Evolutionary conservation across 2,888 invertebrate species (phyloP).

Genomic region (Epirrhoe alternata): DNA sequence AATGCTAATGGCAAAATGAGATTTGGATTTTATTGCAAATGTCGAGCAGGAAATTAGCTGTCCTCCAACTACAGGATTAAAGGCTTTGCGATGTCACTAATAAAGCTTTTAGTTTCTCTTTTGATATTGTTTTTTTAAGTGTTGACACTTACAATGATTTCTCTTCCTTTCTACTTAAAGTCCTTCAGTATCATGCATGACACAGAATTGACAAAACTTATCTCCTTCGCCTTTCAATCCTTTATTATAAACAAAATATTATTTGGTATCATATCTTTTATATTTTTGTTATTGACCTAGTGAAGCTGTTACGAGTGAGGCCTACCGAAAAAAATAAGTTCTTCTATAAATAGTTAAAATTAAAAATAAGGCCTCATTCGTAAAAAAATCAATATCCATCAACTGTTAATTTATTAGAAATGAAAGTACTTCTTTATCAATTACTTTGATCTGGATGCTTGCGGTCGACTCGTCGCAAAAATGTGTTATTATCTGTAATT

Average conservation of each 20-base stretch:
- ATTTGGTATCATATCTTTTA: no score
- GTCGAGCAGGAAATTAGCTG: conserved; percentile 27
- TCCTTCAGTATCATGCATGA: background rate
- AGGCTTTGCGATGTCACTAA: conserved; percentile 1
- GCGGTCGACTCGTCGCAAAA: conserved; percentile 40
- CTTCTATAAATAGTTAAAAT: background rate
- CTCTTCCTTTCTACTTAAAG: background rate
- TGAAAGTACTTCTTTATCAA: conserved; percentile 42
- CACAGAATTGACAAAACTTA: no score
- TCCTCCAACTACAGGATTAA: conserved; percentile 20
- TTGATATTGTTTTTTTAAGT: background rate
- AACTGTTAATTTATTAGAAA: conserved; percentile 32
- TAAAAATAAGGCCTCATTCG: conserved; percentile 3
- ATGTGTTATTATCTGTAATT: conserved; percentile 44
- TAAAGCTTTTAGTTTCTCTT: conserved; percentile 14
- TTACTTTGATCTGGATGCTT: conserved; percentile 41
- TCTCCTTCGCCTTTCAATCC: no score
- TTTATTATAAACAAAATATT: no score
- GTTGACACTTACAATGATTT: background rate
- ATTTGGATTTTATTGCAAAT: conserved; percentile 24
- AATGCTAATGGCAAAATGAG: conserved; percentile 23
- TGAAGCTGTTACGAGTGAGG: no score
- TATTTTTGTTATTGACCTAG: background rate
- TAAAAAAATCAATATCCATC: conserved; percentile 31
- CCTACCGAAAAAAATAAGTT: background rate